These are phyloP conservation scores for Typhlichthys subterraneus DNA, from an alignment of 2,797 vertebrate genomes.

Conservation along the genomic window DNA sequence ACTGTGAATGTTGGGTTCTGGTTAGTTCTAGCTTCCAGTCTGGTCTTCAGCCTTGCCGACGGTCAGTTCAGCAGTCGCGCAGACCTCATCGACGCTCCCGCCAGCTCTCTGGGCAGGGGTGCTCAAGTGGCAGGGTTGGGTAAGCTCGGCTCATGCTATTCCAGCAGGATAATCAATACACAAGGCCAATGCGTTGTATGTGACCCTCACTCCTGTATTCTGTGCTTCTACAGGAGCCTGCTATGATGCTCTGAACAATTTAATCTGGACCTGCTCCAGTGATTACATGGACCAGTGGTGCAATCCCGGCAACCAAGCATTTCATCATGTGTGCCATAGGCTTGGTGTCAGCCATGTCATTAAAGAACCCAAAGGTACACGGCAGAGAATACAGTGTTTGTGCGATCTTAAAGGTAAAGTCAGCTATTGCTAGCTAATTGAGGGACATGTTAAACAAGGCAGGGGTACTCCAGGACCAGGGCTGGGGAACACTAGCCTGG, in stretches of 20 bases:
- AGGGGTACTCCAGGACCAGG: too few relatives aligned
- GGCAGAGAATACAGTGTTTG: neutral
- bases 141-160: slow-evolving; percentile 65
- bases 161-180: neutral
- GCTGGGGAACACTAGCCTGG: too few relatives aligned
- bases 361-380: slow-evolving; percentile 90
- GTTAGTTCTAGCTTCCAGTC: slow-evolving; percentile 91
- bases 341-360: slow-evolving; percentile 94
- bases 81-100: slow-evolving; percentile 96
- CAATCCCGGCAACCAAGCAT: slow-evolving; percentile 98
- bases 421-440: too few relatives aligned
- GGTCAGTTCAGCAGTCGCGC: slow-evolving; percentile 95
- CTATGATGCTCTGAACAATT: slow-evolving; percentile 95
- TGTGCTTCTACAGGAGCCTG: slow-evolving; percentile 83
- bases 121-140: slow-evolving; percentile 93
- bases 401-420: neutral
- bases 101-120: slow-evolving; percentile 93
- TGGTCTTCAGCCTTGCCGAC: slow-evolving; percentile 93
- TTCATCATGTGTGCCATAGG: slow-evolving; percentile 96
- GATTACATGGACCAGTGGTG: slow-evolving; percentile 99
- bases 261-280: slow-evolving; percentile 98
- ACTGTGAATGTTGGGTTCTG: neutral
- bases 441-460: too few relatives aligned
- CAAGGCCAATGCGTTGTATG: neutral
- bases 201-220: slow-evolving; percentile 10